phyloP scores from a whole-genome alignment of 1,140 invertebrate genomes.

The Tetranychus cinnabarinus region DNA sequence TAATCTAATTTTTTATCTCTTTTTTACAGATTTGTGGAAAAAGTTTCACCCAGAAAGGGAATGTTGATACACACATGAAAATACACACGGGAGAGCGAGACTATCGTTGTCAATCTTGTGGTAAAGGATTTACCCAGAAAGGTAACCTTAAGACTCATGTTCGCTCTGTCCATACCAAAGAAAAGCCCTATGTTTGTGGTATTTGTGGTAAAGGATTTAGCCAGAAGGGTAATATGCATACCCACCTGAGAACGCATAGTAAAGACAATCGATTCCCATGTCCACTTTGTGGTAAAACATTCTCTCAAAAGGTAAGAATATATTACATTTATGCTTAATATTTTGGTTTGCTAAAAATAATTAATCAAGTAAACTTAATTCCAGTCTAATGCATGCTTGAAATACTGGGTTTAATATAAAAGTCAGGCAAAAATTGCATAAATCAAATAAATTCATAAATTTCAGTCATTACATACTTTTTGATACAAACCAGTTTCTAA shows the following conservation, averaged over 20 bases:
- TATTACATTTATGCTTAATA: background rate
- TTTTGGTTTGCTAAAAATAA: background rate
- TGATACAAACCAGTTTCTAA: no score
- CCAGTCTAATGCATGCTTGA: background rate
- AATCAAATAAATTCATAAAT: no score
- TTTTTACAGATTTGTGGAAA: conserved; percentile 15
- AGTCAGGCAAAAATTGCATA: background rate
- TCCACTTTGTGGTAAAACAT: conserved; percentile 24
- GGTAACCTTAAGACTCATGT: conserved; percentile 71
- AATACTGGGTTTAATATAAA: background rate
- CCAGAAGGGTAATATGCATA: conserved; percentile 37
- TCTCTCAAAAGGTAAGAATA: conserved; percentile 28
- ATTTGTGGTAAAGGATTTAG: conserved; percentile 19
- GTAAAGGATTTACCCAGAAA: conserved; percentile 23
- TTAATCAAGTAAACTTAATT: background rate
- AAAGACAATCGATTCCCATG: conserved; percentile 18
- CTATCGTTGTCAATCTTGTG: conserved; percentile 22
- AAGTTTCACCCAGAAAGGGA: conserved; percentile 19
- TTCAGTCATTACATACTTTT: no score
- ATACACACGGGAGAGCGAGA: conserved; percentile 18
- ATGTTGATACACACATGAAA: conserved; percentile 19
- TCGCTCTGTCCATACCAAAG: conserved; percentile 60
- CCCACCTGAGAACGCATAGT: conserved; percentile 94
- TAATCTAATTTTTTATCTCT: no score
- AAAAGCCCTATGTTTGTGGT: conserved; percentile 16